Conservation (phyloP, 2,113 vertebrate species). For the Sapayoa aenigma region DNA sequence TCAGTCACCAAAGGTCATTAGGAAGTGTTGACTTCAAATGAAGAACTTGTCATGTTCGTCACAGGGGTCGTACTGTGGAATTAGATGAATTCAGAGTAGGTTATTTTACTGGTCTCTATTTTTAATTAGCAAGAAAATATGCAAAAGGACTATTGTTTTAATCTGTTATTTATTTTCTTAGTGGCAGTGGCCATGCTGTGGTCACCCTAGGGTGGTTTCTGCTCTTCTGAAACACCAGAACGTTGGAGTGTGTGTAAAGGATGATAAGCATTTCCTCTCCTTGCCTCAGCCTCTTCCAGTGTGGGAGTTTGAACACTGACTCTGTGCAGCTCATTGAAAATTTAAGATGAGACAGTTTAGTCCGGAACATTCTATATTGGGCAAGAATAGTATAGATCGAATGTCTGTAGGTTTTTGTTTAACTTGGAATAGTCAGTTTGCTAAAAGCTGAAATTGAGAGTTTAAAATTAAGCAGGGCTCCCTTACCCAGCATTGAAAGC, state of each 20-base stretch:
- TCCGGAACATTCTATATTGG: neutral
- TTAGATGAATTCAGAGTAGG: neutral
- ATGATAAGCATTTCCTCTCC: neutral
- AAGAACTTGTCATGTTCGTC: neutral
- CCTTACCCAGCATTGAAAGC: neutral
- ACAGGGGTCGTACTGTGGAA: accelerated
- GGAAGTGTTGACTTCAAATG: neutral
- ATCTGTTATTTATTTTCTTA: neutral
- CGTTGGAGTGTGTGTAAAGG: neutral
- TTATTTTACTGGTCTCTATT: neutral
- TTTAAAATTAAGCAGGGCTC: neutral
- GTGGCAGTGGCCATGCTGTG: neutral
- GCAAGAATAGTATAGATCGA: neutral
- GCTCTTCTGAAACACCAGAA: neutral
- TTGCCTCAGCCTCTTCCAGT: neutral
- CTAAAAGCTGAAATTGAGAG: neutral
- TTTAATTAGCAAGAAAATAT: neutral
- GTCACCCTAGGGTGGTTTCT: neutral
- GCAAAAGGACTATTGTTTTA: neutral
- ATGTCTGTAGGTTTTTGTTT: neutral
- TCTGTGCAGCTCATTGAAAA: neutral
- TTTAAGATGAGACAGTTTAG: neutral
- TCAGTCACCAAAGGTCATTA: neutral
- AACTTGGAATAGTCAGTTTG: neutral
- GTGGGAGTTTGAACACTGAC: neutral